A percentile compares a stretch with the other conserved stretches of the same genome.
phyloP scores from a whole-genome alignment of 2,113 vertebrate genomes.

The Neogale vison region DNA sequence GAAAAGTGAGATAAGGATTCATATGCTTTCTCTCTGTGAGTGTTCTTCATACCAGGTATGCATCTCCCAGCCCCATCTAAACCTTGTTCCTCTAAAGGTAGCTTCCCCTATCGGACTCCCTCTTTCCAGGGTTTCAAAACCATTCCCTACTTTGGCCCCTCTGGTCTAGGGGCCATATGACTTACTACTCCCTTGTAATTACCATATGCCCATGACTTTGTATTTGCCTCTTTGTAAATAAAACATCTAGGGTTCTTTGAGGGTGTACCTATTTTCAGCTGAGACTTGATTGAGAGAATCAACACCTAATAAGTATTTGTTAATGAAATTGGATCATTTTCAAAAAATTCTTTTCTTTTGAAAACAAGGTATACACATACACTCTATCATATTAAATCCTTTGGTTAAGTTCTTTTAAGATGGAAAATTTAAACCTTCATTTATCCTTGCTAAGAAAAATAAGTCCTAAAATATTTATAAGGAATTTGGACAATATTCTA shows the following conservation, averaged over 20 bases:
- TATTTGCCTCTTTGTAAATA: neutral
- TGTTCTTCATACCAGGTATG: neutral
- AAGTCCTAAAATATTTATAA: conserved; percentile 19
- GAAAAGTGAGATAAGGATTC: neutral
- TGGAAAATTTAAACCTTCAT: neutral
- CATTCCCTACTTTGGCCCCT: neutral
- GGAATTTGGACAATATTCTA: neutral
- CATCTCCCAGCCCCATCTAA: fast-evolving
- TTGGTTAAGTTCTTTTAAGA: neutral
- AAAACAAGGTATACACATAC: neutral
- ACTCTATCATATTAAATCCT: neutral
- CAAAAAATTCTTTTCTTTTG: neutral
- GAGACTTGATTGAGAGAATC: neutral
- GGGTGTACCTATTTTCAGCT: neutral
- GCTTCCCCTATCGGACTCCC: fast-evolving
- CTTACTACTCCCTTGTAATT: neutral
- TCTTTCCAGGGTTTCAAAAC: neutral
- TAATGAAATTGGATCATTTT: neutral
- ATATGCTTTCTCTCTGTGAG: neutral
- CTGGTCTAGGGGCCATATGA: neutral
- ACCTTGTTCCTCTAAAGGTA: neutral
- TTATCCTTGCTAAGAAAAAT: conserved; percentile 28
- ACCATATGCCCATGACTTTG: neutral
- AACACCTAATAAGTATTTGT: neutral
- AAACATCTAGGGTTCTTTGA: neutral